Conservation (phyloP, 2,797 vertebrate genomes). For the Parotocinclus haroldoi region DNA sequence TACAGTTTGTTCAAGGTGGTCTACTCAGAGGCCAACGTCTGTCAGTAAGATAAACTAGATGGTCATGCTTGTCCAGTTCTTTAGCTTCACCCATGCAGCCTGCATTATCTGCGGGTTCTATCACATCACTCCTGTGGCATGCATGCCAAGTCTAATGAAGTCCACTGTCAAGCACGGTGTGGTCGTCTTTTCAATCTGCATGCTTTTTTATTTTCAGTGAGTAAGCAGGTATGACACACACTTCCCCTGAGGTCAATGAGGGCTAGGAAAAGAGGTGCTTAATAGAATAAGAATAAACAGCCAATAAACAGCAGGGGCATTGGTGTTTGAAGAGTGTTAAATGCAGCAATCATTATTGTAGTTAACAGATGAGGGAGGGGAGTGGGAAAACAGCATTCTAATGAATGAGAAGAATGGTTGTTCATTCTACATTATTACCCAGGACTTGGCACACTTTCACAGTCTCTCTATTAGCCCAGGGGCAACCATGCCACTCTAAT, state of each 20-base stretch:
- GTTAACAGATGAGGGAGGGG: conserved; percentile 58
- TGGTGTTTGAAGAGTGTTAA: conserved; percentile 62
- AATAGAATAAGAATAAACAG: conserved; percentile 50
- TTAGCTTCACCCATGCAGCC: conserved; percentile 33
- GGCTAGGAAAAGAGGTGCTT: conserved; percentile 53
- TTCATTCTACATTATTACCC: conserved; percentile 53
- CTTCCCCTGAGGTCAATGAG: conserved; percentile 49
- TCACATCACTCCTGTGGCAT: conserved; percentile 36
- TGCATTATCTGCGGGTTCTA: conserved; percentile 42
- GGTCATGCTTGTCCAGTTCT: conserved; percentile 23
- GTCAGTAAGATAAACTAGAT: neutral
- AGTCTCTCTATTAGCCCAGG: conserved; percentile 13
- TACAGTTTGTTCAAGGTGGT: no score
- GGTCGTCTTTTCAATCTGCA: conserved; percentile 15
- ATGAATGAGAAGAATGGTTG: conserved; percentile 50
- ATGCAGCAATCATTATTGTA: conserved; percentile 69
- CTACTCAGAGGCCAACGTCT: neutral
- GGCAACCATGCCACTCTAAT: conserved; percentile 14
- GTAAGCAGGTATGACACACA: conserved; percentile 8
- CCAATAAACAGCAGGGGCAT: conserved; percentile 57
- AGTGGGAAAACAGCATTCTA: conserved; percentile 50
- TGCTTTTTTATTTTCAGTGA: neutral
- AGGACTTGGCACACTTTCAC: conserved; percentile 21
- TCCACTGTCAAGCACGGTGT: conserved; percentile 36
- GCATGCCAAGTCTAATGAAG: conserved; percentile 41